Percentiles rank a stretch among this genome's conserved stretches.
Evolutionary conservation across 1,140 invertebrate genomes (phyloP).

Genomic region (Aphidius gifuensis): DNA sequence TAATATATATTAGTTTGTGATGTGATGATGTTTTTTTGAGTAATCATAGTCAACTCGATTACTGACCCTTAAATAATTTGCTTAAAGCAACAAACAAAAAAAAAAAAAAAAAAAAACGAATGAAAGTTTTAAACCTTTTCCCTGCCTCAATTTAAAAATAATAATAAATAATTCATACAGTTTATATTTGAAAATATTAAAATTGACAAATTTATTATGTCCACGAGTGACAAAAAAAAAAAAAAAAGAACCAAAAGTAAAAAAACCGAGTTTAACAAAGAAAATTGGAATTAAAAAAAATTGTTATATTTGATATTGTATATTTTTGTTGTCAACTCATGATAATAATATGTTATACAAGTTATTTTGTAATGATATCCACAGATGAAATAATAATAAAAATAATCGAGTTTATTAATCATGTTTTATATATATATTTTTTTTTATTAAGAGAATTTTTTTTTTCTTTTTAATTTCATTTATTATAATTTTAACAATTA

Average conservation of each 20-base stretch:
- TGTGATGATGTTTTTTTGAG: slow-evolving; percentile 2
- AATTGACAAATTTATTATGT: slow-evolving; percentile 12
- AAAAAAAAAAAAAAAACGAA: background rate
- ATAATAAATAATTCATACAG: slow-evolving; percentile 8
- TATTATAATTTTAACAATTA: too few relatives aligned
- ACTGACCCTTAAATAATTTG: slow-evolving; percentile 2
- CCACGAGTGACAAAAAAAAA: slow-evolving; percentile 22
- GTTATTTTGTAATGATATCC: slow-evolving; percentile 25
- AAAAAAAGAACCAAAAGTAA: slow-evolving; percentile 1
- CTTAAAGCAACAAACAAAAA: background rate
- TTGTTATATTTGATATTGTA: slow-evolving; percentile 6
- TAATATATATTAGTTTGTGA: slow-evolving; percentile 20
- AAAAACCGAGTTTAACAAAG: slow-evolving; percentile 18
- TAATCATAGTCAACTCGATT: slow-evolving; percentile 5
- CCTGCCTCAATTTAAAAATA: background rate
- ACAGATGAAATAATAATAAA: slow-evolving; percentile 3
- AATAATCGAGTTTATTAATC: slow-evolving; percentile 25
- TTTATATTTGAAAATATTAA: slow-evolving; percentile 1
- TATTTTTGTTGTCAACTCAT: slow-evolving; percentile 19
- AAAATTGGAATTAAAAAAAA: slow-evolving; percentile 10
- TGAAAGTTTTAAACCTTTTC: background rate
- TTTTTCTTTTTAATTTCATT: too few relatives aligned
- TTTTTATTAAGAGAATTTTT: background rate
- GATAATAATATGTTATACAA: slow-evolving; percentile 19
- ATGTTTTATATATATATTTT: background rate